These are phyloP conservation scores for Psittacula echo DNA, from an alignment of 2,797 vertebrate genomes.

Conservation along the genomic window DNA sequence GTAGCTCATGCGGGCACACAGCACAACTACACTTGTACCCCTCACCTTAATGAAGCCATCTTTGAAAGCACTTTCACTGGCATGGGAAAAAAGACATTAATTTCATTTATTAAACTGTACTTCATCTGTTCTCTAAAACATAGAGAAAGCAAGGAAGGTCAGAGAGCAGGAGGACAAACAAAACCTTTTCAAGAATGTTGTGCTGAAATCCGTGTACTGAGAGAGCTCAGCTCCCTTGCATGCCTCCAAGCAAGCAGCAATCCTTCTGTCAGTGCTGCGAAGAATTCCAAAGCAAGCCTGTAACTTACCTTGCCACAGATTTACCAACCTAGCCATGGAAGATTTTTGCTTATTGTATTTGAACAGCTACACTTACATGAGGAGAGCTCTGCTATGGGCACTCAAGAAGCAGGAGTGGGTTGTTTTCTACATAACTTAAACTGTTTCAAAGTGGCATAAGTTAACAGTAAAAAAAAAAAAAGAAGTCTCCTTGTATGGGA, in stretches of 20 bases:
- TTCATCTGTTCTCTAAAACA: neutral
- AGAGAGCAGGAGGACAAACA: neutral
- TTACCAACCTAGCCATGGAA: neutral
- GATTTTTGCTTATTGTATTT: neutral
- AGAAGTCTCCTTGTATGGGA: neutral
- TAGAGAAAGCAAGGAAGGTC: neutral
- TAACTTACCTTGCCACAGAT: neutral
- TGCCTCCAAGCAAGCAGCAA: neutral
- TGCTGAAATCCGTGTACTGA: neutral
- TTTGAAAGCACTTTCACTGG: neutral
- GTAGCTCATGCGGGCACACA: neutral
- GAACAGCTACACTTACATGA: neutral
- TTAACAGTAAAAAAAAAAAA: neutral
- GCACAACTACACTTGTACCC: neutral
- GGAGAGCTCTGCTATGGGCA: neutral
- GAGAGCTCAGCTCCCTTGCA: neutral
- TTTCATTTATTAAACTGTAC: neutral
- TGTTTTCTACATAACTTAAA: constrained; percentile 20
- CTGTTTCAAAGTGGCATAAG: neutral
- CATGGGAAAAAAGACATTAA: neutral
- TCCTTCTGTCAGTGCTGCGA: neutral
- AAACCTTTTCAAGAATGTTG: neutral
- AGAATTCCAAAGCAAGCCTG: neutral
- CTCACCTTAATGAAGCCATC: neutral
- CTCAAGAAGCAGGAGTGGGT: neutral